Percentiles rank a stretch among this genome's conserved stretches.
phyloP scores from a whole-genome alignment of 2,113 vertebrate genomes.

The Chamaetylas fuelleborni region DNA sequence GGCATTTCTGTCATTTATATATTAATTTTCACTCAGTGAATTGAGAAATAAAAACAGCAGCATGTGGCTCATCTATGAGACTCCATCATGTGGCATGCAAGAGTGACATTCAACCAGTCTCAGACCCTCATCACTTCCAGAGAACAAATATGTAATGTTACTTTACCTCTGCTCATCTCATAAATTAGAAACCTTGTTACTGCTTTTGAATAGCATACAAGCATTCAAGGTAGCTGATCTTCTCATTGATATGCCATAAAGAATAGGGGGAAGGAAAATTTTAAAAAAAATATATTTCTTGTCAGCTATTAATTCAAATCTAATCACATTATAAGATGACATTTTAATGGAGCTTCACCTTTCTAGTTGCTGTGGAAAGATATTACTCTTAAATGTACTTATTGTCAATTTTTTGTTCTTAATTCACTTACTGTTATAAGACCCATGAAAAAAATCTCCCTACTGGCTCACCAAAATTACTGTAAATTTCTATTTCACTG shows the following conservation, averaged over 20 bases:
- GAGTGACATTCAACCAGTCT: neutral
- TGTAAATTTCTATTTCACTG: neutral
- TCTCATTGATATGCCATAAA: neutral
- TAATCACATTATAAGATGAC: neutral
- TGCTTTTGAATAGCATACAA: neutral
- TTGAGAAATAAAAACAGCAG: neutral
- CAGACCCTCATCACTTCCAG: neutral
- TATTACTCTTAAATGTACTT: neutral
- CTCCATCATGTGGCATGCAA: accelerated
- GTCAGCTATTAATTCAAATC: neutral
- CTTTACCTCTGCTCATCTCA: accelerated
- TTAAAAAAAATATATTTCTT: neutral
- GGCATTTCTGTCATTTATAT: neutral
- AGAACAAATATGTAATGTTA: neutral
- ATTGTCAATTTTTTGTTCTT: neutral
- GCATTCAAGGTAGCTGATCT: neutral
- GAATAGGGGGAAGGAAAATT: neutral
- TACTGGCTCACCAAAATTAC: neutral
- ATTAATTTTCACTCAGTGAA: neutral
- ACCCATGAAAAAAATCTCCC: neutral
- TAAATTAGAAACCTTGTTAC: neutral
- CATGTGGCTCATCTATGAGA: neutral
- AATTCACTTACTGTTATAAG: neutral
- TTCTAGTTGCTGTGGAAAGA: neutral
- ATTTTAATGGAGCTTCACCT: neutral